Evolutionary conservation across 2,888 invertebrate genomes (phyloP).

Genomic region (Ganaspis brasiliensis): DNA sequence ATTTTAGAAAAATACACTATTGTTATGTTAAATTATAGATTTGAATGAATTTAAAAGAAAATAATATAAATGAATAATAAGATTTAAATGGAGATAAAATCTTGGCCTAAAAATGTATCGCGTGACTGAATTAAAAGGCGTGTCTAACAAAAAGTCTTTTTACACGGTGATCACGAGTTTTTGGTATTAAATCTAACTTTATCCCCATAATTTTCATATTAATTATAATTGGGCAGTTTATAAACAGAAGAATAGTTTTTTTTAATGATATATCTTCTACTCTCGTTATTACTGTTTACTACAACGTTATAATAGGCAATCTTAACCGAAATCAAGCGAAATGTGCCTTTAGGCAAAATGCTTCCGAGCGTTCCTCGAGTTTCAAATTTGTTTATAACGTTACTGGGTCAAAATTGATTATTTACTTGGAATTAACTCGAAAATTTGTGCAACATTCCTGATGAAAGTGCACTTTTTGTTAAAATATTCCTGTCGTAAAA

Average conservation of each 20-base stretch:
- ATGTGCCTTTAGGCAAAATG: slow-evolving; percentile 1
- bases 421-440: neutral
- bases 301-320: slow-evolving; percentile 6
- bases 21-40: no score
- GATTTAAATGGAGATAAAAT: neutral
- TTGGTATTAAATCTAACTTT: slow-evolving; percentile 10
- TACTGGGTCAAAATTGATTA: slow-evolving; percentile 2
- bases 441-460: neutral
- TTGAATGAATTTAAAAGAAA: no score
- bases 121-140: slow-evolving; percentile 10
- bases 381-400: slow-evolving; percentile 13
- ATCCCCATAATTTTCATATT: slow-evolving; percentile 7
- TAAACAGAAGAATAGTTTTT: neutral
- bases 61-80: no score
- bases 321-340: neutral
- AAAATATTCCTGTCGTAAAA: no score
- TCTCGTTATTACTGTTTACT: no score
- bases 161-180: neutral
- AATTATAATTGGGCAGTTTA: slow-evolving; percentile 19
- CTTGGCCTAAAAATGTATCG: neutral
- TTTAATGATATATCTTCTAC: neutral
- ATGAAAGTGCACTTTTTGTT: no score
- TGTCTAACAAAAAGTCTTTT: neutral
- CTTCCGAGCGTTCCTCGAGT: neutral
- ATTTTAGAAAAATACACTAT: no score